Base-by-base conservation (phyloP, 2,888 invertebrate genomes). In the Polydrusus pterygomalis region DNA sequence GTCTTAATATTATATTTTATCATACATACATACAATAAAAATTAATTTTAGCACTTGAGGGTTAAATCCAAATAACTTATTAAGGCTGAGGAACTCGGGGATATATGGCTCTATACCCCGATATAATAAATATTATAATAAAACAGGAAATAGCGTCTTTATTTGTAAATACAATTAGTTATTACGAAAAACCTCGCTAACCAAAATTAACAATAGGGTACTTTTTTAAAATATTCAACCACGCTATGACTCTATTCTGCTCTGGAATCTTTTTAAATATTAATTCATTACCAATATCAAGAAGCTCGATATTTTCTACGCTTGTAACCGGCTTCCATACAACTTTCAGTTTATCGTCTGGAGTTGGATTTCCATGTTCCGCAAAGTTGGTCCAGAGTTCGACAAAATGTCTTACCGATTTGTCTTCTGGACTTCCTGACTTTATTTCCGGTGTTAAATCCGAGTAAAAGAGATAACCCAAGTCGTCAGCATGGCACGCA, bases 221-320 rank as follows among this genome's bases (percentile, higher is more conserved):
- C 25, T 70, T 62, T 30, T 68, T 60, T 7, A 30, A 47, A 17
- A 74, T 45, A 17, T 63, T 34, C 13, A 25, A 17, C 84, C 84
- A 85, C 77, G 84, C 83, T 15, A 67, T 56, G 79, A 84, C 80
- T 65, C 83, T 73, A 10, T 82, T 78, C 8, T 70, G 67, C 47
- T 81, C 79, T 0, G 84, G 82, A 77, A 83, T 80, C n/a, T 54
- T 56, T 17, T 73, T 74, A 34, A 82, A 70, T 9, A 20, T 74
- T 2, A 83, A 62, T 18, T 80, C 65, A n/a, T 80, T 70, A 8
- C 80, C 82, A 60, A 85, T 82, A 47, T 82, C 80, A 54, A 84
- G 56, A 77, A 80, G 82, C 62, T 75, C 60, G 11, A 80, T 58
- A 5, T 68, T 20, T 2, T 80, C 64, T 15, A 79, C 60, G 25